phyloP scores from a whole-genome alignment of 2,797 vertebrate species.

The Halcyon leucocephala region DNA sequence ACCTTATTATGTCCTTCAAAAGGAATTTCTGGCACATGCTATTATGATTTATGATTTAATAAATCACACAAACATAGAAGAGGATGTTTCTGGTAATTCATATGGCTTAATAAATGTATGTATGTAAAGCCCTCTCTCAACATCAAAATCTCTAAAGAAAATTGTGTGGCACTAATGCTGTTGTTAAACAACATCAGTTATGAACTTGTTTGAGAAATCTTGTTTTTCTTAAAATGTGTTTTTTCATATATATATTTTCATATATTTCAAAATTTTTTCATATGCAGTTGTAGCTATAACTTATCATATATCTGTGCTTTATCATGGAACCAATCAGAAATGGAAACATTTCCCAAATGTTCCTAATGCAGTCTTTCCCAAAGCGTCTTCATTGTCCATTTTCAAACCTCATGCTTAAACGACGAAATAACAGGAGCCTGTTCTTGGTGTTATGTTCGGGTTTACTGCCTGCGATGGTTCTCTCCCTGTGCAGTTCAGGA shows the following conservation, averaged over 20 bases:
- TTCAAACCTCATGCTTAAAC: background rate
- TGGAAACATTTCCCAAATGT: background rate
- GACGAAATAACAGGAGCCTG: background rate
- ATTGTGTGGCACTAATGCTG: background rate
- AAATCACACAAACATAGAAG: background rate
- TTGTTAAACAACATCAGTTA: background rate
- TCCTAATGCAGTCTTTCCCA: background rate
- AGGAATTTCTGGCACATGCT: constrained; percentile 9
- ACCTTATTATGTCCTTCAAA: constrained; percentile 8
- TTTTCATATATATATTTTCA: too few species aligned
- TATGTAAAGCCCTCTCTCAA: background rate
- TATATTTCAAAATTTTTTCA: background rate
- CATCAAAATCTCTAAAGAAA: background rate
- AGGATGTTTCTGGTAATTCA: background rate
- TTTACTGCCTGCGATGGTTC: background rate
- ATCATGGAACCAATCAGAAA: background rate
- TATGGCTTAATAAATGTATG: background rate
- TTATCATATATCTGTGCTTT: background rate
- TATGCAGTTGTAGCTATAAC: background rate
- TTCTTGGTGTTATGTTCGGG: background rate
- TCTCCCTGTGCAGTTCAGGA: background rate
- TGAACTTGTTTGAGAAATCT: background rate
- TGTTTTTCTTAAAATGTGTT: background rate
- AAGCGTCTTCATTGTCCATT: rapidly evolving
- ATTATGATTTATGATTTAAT: constrained; percentile 37